Percentiles rank a stretch among this genome's conserved stretches.
These are phyloP conservation scores for Chascanopsetta lugubris DNA, from an alignment of 2,113 vertebrate species.

Conservation along the genomic window DNA sequence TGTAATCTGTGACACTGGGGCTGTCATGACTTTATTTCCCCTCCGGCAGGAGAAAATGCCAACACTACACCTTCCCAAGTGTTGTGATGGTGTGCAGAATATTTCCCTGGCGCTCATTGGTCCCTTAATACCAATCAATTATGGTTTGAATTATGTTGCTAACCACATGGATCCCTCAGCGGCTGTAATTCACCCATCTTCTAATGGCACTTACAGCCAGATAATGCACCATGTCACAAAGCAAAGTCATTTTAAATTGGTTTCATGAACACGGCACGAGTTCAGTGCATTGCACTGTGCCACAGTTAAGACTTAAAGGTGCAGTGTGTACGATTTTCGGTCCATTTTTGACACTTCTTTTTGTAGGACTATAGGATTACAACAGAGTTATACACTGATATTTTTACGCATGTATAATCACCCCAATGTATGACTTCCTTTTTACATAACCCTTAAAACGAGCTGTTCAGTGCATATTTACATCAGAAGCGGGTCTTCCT, in stretches of 20 bases:
- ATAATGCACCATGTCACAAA: neutral
- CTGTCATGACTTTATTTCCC: neutral
- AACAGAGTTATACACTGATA: too few relatives aligned
- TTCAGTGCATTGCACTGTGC: neutral
- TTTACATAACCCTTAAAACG: too few relatives aligned
- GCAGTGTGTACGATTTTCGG: neutral
- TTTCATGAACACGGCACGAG: slow-evolving; percentile 1
- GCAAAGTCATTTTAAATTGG: neutral
- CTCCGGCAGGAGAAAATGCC: neutral
- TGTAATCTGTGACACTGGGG: neutral
- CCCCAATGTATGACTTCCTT: too few relatives aligned
- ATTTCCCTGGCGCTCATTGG: neutral
- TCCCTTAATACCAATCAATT: neutral
- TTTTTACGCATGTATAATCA: too few relatives aligned
- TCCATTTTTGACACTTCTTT: too few relatives aligned
- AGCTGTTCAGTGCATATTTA: too few relatives aligned
- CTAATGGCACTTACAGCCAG: neutral
- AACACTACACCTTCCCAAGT: neutral
- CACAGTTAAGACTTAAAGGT: neutral
- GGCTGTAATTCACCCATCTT: too few relatives aligned
- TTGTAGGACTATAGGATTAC: too few relatives aligned
- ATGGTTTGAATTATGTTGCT: neutral
- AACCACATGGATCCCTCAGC: neutral
- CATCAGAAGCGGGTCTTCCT: too few relatives aligned
- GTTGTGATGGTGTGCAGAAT: neutral